Conservation (phyloP, 37 sponge, comb jelly and placozoan species). For the Lycopodina hypogea region DNA sequence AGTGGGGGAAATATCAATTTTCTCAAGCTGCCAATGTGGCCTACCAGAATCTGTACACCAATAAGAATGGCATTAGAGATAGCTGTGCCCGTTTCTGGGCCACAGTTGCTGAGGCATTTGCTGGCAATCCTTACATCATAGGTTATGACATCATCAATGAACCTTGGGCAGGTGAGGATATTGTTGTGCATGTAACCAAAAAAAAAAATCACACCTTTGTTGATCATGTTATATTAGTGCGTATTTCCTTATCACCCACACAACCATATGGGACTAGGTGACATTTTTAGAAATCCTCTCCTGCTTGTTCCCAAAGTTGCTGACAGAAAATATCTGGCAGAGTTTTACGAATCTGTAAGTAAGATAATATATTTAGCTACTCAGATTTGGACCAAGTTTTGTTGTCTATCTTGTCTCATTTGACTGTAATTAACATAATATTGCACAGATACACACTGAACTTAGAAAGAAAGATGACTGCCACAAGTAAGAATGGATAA, state of each 20-base stretch:
- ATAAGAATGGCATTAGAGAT: constrained; percentile 67
- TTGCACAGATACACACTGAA: constrained; percentile 36
- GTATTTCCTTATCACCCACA: too few species aligned
- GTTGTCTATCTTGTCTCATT: not conserved
- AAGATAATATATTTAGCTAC: not conserved
- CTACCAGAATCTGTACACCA: constrained; percentile 81
- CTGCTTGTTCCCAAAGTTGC: constrained; percentile 67
- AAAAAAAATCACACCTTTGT: not conserved
- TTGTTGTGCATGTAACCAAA: too few species aligned
- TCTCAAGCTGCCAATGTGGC: constrained; percentile 59
- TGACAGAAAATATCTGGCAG: constrained; percentile 66
- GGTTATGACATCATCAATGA: constrained; percentile 95
- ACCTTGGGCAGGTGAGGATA: constrained; percentile 85
- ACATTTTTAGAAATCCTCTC: constrained; percentile 56
- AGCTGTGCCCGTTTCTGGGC: constrained; percentile 76
- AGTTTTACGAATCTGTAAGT: constrained; percentile 72
- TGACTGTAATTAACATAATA: not conserved
- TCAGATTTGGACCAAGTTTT: not conserved
- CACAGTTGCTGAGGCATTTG: constrained; percentile 72
- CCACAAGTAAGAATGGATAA: constrained; percentile 46
- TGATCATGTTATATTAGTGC: not conserved
- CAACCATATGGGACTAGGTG: constrained; percentile 25
- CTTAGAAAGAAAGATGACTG: constrained; percentile 58
- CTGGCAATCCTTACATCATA: constrained; percentile 51
- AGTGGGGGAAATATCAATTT: constrained; percentile 70